A percentile compares a stretch with the other conserved stretches of the same genome.
These are phyloP conservation scores for Charaxes varanes DNA, from an alignment of 1,140 invertebrate genomes.

Conservation along the genomic window DNA sequence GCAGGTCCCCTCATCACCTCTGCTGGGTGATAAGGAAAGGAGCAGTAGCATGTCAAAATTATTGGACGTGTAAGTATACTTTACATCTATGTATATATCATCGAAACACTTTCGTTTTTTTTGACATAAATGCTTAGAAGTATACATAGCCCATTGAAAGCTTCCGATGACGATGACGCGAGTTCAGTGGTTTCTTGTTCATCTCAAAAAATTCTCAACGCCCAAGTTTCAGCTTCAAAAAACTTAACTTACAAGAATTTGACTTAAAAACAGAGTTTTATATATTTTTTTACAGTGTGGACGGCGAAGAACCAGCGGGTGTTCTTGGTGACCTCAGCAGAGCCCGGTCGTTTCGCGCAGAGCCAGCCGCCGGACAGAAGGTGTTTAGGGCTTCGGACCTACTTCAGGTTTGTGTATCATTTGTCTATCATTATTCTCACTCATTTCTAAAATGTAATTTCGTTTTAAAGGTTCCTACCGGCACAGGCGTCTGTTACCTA, in stretches of 20 bases:
- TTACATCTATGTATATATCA: too few species aligned
- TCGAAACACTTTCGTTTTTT: too few species aligned
- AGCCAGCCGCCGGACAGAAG: slow-evolving; percentile 82
- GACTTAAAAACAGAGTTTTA: neutral
- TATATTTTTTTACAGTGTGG: slow-evolving; percentile 21
- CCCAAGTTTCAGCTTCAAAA: too few species aligned
- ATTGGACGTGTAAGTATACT: slow-evolving; percentile 80
- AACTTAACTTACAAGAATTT: neutral
- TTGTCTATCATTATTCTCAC: too few species aligned
- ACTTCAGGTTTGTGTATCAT: slow-evolving; percentile 78
- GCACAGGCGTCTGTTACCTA: too few species aligned
- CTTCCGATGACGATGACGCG: too few species aligned
- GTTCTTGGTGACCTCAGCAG: slow-evolving; percentile 83
- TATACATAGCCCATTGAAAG: too few species aligned
- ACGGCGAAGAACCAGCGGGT: slow-evolving; percentile 30
- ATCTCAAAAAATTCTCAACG: too few species aligned
- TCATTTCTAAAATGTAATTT: too few species aligned
- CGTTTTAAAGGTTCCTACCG: too few species aligned
- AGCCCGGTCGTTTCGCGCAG: slow-evolving; percentile 90
- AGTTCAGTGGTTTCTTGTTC: too few species aligned
- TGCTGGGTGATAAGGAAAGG: slow-evolving; percentile 81
- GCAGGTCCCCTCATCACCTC: slow-evolving; percentile 51
- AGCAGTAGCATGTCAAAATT: slow-evolving; percentile 90
- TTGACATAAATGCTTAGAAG: too few species aligned
- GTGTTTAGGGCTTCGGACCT: slow-evolving; percentile 93